Base-by-base conservation (phyloP, 2,888 invertebrate species). In the Hyalella azteca region DNA sequence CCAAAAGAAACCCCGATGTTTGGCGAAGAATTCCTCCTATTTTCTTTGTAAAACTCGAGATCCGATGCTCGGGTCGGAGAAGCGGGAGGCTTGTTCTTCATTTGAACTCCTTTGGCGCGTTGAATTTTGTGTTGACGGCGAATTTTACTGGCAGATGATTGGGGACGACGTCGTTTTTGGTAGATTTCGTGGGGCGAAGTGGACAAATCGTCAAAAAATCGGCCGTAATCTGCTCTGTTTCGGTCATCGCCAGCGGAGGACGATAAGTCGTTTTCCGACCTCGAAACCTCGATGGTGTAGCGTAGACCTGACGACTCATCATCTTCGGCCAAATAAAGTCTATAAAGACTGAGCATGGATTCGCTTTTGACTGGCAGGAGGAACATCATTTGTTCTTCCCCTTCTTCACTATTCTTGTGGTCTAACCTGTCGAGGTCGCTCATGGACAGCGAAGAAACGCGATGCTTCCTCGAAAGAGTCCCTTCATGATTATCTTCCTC, bases 361-460 rank as follows among this genome's bases (percentile, higher is more conserved):
- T 86, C 82, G 66, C 84, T 85, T 66, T 83, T 81, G n/a, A 83
- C 81, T 48, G 85, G 81, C 40, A 85, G 81, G 54, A 82, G 75
- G 79, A 83, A 81, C 79, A 84, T 80, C 82, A 83, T 81, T 40
- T 85, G 77, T 26, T 85, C 84, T 41, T 83, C 81, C 39, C 78
- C 79, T 9, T 77, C 81, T 15, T 82, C 81, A 3, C 59, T 48
- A 45, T 49, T 81, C 29, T 78, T 73, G 19, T 26, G 50, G 22
- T 45, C 60, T 19, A 41, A 32, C 41, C n/a, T 87, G 85, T 88
- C 88, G 15, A 88, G 86, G 80, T 88, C 88, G 83, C 88, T 88
- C 87, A 88, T 88, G 49, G 88, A 88, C 80, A 87, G 78, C 15
- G 85, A 80, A 11, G 82, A 82, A 15, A 66, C 41, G 15, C 78